These are phyloP conservation scores for Archips crataeganus DNA, from an alignment of 2,888 invertebrate genomes.

Conservation along the genomic window DNA sequence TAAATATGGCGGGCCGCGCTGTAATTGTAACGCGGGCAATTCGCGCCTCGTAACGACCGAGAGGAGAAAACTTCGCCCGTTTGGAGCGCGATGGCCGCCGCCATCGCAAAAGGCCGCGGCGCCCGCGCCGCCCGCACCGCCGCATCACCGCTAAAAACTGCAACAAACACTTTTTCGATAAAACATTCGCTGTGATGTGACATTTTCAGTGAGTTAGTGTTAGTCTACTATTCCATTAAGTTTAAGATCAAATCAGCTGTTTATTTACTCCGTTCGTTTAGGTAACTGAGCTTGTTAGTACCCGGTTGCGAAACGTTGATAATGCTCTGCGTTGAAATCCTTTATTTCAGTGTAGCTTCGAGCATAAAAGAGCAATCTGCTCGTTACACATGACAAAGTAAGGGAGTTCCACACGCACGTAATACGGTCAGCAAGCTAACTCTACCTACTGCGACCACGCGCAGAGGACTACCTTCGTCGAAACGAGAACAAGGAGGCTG, in stretches of 20 bases:
- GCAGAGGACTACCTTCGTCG: constrained; percentile 54
- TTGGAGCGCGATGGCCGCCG: constrained; percentile 68
- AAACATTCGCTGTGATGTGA: neutral
- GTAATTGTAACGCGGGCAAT: constrained; percentile 85
- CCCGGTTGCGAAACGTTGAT: constrained; percentile 28
- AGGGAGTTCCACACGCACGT: constrained; percentile 34
- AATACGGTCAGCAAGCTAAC: constrained; percentile 29
- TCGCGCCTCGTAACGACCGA: constrained; percentile 84
- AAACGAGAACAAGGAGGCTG: constrained; percentile 59
- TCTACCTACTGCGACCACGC: constrained; percentile 3
- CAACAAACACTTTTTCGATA: constrained; percentile 4
- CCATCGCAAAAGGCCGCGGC: constrained; percentile 43
- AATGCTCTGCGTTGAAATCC: constrained; percentile 44
- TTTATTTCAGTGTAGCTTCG: constrained; percentile 54
- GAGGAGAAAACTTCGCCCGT: constrained; percentile 82
- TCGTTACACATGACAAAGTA: constrained; percentile 55
- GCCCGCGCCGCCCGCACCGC: constrained; percentile 45
- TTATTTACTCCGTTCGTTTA: too few relatives aligned
- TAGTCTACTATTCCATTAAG: neutral
- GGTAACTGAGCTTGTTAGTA: neutral
- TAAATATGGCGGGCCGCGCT: constrained; percentile 84
- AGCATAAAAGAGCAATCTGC: constrained; percentile 58
- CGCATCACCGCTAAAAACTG: neutral
- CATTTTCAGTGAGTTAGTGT: neutral
- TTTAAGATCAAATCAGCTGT: neutral